Evolutionary conservation across 2,113 vertebrate genomes (phyloP).

Genomic region (Megaleporinus macrocephalus): DNA sequence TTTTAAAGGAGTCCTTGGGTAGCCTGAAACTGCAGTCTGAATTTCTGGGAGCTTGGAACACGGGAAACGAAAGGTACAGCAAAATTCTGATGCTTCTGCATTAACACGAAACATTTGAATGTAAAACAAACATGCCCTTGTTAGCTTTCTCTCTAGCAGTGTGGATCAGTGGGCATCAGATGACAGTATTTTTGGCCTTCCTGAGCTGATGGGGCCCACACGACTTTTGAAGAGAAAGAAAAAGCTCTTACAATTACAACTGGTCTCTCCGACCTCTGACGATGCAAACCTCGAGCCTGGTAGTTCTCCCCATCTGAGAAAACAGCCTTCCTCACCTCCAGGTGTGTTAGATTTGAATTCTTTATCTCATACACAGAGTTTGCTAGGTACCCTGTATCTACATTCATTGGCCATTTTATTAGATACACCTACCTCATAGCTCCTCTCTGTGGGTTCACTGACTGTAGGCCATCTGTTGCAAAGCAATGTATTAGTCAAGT

Average conservation of each 20-base stretch:
- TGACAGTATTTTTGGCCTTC: constrained; percentile 71
- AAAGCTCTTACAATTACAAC: constrained; percentile 64
- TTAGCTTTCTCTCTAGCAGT: constrained; percentile 7
- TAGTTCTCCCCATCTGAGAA: constrained; percentile 68
- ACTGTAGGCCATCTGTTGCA: too few species aligned
- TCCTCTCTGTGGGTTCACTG: too few species aligned
- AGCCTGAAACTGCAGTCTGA: constrained; percentile 72
- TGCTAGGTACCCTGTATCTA: too few species aligned
- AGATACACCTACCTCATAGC: too few species aligned
- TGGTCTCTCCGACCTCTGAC: constrained; percentile 50
- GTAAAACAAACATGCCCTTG: neutral
- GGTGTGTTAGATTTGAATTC: neutral
- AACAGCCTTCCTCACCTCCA: neutral
- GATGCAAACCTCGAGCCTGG: constrained; percentile 50
- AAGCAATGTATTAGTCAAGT: too few species aligned
- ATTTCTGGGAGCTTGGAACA: constrained; percentile 70
- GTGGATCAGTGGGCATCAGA: constrained; percentile 67
- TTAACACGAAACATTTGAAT: too few species aligned
- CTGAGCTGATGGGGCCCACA: constrained; percentile 48
- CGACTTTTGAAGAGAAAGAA: constrained; percentile 74
- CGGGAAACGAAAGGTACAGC: constrained; percentile 53
- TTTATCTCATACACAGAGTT: neutral
- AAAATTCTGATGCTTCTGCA: neutral
- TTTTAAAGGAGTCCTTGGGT: constrained; percentile 60
- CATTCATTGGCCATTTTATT: too few species aligned